Evolutionary conservation across 2,797 vertebrate genomes (phyloP).

Genomic region (Pagetopsis macropterus): DNA sequence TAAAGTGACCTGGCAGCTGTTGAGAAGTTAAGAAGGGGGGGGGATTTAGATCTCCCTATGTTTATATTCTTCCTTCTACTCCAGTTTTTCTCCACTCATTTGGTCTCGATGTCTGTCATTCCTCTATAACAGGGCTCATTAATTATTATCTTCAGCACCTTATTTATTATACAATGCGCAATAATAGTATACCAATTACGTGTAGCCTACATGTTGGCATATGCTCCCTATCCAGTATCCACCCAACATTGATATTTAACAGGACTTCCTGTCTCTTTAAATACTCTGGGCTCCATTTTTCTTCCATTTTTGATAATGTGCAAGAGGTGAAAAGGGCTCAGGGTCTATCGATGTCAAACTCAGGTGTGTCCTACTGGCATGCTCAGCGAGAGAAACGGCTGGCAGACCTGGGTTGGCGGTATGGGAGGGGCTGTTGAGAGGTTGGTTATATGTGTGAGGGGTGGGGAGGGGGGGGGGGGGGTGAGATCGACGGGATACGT

Average conservation of each 20-base stretch:
- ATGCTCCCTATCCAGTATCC: neutral
- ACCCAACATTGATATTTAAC: neutral
- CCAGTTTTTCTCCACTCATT: constrained; percentile 51
- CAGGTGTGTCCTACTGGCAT: constrained; percentile 78
- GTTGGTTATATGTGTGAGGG: constrained; percentile 29
- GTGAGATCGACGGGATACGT: constrained; percentile 81
- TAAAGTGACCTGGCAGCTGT: constrained; percentile 76
- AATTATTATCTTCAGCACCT: constrained; percentile 28
- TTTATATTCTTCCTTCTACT: constrained; percentile 53
- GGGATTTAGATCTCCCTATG: constrained; percentile 34
- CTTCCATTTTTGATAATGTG: constrained; percentile 7
- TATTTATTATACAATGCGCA: neutral
- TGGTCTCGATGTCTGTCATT: constrained; percentile 53
- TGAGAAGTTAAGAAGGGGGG: constrained; percentile 50
- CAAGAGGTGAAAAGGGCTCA: constrained; percentile 36
- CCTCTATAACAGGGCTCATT: constrained; percentile 59
- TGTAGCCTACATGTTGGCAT: neutral
- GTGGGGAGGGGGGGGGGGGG: constrained; percentile 2
- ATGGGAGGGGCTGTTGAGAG: constrained; percentile 47
- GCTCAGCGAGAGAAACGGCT: constrained; percentile 61
- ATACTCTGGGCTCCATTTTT: neutral
- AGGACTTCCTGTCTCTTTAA: constrained; percentile 12
- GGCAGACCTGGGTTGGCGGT: constrained; percentile 68
- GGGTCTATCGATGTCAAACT: constrained; percentile 71
- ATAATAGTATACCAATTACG: constrained; percentile 10